Evolutionary conservation across 2,113 vertebrate genomes (phyloP).

Genomic region (Phylloscopus whistleri): DNA sequence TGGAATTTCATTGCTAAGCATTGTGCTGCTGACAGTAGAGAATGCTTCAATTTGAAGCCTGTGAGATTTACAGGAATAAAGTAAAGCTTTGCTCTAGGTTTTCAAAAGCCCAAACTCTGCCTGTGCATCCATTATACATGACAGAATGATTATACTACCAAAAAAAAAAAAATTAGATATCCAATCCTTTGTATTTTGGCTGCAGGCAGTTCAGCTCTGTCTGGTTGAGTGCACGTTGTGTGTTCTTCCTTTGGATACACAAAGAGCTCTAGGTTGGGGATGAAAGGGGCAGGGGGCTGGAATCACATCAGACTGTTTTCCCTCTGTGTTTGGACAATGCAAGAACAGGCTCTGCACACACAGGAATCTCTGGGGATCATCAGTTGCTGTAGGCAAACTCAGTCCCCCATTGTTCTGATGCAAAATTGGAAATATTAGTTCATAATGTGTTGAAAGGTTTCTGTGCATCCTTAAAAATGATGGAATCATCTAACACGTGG

Average conservation of each 20-base stretch:
- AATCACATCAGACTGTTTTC: conserved; percentile 13
- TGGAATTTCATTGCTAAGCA: conserved; percentile 19
- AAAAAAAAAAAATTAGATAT: neutral
- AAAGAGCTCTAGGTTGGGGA: neutral
- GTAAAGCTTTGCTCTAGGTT: conserved; percentile 48
- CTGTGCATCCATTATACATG: conserved; percentile 14
- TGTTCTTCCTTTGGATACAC: conserved; percentile 1
- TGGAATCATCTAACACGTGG: neutral
- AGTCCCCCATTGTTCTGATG: neutral
- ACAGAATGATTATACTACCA: conserved; percentile 26
- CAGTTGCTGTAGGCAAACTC: neutral
- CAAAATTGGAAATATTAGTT: neutral
- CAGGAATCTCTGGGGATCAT: neutral
- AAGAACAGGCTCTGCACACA: neutral
- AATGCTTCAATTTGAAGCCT: conserved; percentile 35
- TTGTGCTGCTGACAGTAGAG: conserved; percentile 13
- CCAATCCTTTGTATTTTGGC: neutral
- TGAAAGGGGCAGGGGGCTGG: neutral
- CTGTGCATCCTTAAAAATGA: neutral
- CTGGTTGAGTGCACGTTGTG: neutral
- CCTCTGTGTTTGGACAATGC: neutral
- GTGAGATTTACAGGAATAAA: conserved; percentile 59
- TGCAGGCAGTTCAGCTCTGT: neutral
- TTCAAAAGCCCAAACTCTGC: conserved; percentile 29
- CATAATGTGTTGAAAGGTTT: neutral